Percentiles rank a stretch among this genome's conserved stretches.
These are phyloP conservation scores for Enteromius thamalakanensis DNA, from an alignment of 2,797 vertebrate species.

Conservation along the genomic window DNA sequence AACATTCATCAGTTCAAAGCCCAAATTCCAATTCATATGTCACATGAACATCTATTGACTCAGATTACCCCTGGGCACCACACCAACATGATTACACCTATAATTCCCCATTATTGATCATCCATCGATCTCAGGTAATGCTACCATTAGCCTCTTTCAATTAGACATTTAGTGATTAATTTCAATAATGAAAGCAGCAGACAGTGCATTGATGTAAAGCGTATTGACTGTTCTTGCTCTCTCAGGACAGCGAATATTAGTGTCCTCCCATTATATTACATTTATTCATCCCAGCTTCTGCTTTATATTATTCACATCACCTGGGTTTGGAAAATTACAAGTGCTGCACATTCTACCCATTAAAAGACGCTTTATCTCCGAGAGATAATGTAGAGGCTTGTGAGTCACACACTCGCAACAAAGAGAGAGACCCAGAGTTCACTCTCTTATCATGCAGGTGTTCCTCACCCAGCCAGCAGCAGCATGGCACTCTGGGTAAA, in stretches of 20 bases:
- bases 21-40: slow-evolving; percentile 33
- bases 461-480: slow-evolving; percentile 19
- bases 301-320: slow-evolving; percentile 19
- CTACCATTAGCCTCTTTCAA: slow-evolving; percentile 52
- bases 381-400: slow-evolving; percentile 49
- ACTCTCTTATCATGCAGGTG: slow-evolving; percentile 26
- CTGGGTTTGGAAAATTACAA: slow-evolving; percentile 41
- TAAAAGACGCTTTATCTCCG: slow-evolving; percentile 43
- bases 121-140: slow-evolving; percentile 54
- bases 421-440: slow-evolving; percentile 46
- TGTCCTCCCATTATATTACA: slow-evolving; percentile 37
- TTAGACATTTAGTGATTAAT: slow-evolving; percentile 52
- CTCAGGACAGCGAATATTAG: slow-evolving; percentile 32
- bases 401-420: slow-evolving; percentile 50
- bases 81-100: slow-evolving; percentile 40
- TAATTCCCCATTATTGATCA: slow-evolving; percentile 43
- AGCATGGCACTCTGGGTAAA: slow-evolving; percentile 23
- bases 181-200: slow-evolving; percentile 52
- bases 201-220: slow-evolving; percentile 46
- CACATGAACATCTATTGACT: slow-evolving; percentile 33
- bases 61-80: slow-evolving; percentile 8
- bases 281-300: slow-evolving; percentile 36
- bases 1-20: slow-evolving; percentile 34
- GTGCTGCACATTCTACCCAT: slow-evolving; percentile 37
- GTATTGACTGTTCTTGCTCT: slow-evolving; percentile 49